Evolutionary conservation across 2,888 invertebrate species (phyloP).

Genomic region (Gibbula magus): DNA sequence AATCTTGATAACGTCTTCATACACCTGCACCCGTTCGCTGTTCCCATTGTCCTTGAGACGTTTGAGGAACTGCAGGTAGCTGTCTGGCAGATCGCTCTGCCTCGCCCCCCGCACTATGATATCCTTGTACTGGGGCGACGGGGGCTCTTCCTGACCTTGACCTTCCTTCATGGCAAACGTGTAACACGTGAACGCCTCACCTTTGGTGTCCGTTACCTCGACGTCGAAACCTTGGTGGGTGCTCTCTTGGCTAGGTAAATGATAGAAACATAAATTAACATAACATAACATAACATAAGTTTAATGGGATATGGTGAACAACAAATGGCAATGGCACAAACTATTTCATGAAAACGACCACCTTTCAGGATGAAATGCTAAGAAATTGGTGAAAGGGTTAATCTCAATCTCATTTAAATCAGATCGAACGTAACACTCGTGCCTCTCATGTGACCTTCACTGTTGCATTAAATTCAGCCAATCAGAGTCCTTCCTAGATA

Average conservation of each 20-base stretch:
- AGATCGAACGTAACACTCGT: too few relatives aligned
- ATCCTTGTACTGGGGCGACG: slow-evolving; percentile 86
- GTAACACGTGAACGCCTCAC: slow-evolving; percentile 79
- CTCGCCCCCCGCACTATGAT: slow-evolving; percentile 85
- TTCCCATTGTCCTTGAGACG: slow-evolving; percentile 85
- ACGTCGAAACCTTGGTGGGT: slow-evolving; percentile 84
- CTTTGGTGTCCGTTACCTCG: slow-evolving; percentile 79
- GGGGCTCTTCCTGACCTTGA: slow-evolving; percentile 76
- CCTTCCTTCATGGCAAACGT: slow-evolving; percentile 82
- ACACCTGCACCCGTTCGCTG: slow-evolving; percentile 73
- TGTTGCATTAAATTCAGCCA: too few relatives aligned
- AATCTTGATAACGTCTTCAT: slow-evolving; percentile 34
- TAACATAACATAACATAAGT: background rate
- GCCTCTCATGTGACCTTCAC: too few relatives aligned
- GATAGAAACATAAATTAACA: too few relatives aligned
- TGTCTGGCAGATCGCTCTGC: slow-evolving; percentile 84
- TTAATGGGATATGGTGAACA: too few relatives aligned
- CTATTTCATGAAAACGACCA: too few relatives aligned
- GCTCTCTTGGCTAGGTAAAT: slow-evolving; percentile 82
- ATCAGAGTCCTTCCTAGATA: too few relatives aligned
- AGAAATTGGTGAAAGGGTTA: too few relatives aligned
- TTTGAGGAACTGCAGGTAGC: slow-evolving; percentile 83
- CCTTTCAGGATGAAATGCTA: too few relatives aligned
- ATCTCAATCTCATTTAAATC: too few relatives aligned
- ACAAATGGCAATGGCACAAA: too few relatives aligned